Evolutionary conservation across 2,113 vertebrate species (phyloP).

Genomic region (Delphinapterus leucas): DNA sequence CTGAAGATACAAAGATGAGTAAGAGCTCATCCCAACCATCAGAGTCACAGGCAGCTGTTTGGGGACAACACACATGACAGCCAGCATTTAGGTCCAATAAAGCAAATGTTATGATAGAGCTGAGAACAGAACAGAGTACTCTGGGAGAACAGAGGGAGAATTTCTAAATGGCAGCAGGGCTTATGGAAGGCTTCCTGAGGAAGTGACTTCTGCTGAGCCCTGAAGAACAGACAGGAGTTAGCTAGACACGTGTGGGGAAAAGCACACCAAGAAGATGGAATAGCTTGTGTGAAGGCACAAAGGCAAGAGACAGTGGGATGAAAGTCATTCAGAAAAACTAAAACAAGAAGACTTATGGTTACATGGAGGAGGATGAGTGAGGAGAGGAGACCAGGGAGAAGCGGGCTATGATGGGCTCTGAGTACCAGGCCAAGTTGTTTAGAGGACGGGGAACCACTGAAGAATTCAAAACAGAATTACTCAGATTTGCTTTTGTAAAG

Average conservation of each 20-base stretch:
- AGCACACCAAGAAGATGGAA: background rate
- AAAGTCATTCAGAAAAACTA: background rate
- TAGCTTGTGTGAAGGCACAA: background rate
- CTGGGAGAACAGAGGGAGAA: background rate
- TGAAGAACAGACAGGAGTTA: background rate
- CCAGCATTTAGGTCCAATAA: background rate
- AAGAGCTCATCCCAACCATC: background rate
- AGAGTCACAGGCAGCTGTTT: background rate
- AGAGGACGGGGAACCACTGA: background rate
- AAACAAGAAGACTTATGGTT: background rate
- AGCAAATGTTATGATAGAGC: background rate
- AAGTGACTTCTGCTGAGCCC: background rate
- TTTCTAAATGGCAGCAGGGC: background rate
- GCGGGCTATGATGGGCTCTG: background rate
- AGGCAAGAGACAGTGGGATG: background rate
- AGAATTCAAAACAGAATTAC: background rate
- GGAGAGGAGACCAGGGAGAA: background rate
- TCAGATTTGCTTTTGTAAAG: background rate
- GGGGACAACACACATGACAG: background rate
- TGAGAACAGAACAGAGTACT: background rate
- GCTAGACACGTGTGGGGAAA: background rate
- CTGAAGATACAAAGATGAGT: background rate
- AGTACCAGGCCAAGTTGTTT: background rate
- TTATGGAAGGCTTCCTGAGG: background rate
- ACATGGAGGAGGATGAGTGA: background rate